These are phyloP conservation scores for Takifugu bimaculatus DNA, from an alignment of 2,113 vertebrate species.

Conservation along the genomic window DNA sequence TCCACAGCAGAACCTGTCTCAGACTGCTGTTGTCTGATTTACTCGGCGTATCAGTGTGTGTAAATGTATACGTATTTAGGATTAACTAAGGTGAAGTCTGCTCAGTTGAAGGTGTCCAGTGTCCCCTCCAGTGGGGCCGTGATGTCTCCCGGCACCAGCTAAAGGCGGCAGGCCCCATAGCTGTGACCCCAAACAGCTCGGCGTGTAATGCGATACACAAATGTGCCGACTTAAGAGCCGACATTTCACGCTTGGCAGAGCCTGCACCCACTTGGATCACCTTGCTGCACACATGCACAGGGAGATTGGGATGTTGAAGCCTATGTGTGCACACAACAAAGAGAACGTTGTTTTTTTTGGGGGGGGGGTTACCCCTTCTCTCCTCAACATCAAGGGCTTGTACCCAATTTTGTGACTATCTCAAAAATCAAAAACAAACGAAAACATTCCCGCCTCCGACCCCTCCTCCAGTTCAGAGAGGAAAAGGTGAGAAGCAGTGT, in stretches of 20 bases:
- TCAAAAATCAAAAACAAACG: slow-evolving; percentile 81
- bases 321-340: slow-evolving; percentile 29
- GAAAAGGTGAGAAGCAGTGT: slow-evolving; percentile 47
- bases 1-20: slow-evolving; percentile 29
- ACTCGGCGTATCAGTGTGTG: slow-evolving; percentile 27
- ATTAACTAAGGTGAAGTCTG: slow-evolving; percentile 56
- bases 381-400: slow-evolving; percentile 76
- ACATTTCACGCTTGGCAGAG: slow-evolving; percentile 68
- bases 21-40: slow-evolving; percentile 34
- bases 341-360: slow-evolving; percentile 61
- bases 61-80: slow-evolving; percentile 52
- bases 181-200: slow-evolving; percentile 64
- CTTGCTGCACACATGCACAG: slow-evolving; percentile 36
- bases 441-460: slow-evolving; percentile 53
- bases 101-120: slow-evolving; percentile 55
- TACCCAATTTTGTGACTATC: slow-evolving; percentile 79
- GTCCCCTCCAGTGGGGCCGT: slow-evolving; percentile 59
- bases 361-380: slow-evolving; percentile 38
- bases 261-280: slow-evolving; percentile 65
- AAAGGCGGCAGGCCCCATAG: slow-evolving; percentile 43
- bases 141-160: slow-evolving; percentile 60
- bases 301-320: slow-evolving; percentile 16
- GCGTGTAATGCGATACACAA: slow-evolving; percentile 67
- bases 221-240: slow-evolving; percentile 60
- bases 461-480: slow-evolving; percentile 56